phyloP scores from a whole-genome alignment of 2,113 vertebrate genomes.

The Chelonoidis abingdonii region DNA sequence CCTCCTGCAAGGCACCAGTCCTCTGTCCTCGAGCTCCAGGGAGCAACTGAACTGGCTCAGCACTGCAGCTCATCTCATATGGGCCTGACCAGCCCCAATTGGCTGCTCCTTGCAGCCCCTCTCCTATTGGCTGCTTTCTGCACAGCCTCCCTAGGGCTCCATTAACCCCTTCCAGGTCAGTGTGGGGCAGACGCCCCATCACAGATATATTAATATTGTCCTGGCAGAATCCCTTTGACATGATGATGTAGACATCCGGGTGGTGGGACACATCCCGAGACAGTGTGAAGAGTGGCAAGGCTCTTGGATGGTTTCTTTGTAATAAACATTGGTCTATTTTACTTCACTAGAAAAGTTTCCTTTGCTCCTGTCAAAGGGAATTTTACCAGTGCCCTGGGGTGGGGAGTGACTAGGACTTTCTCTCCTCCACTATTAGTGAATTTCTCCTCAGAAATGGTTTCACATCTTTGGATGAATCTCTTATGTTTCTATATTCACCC shows the following conservation, averaged over 20 bases:
- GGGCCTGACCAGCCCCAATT: too few species aligned
- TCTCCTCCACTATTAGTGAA: not conserved
- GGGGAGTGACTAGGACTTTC: constrained; percentile 53
- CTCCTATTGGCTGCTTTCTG: too few species aligned
- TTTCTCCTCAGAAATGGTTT: not conserved
- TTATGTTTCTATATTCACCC: not conserved
- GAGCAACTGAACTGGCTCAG: too few species aligned
- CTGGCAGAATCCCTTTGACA: not conserved
- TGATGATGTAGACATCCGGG: accelerated
- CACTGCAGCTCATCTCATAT: too few species aligned
- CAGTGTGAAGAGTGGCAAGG: accelerated
- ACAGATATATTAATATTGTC: accelerated
- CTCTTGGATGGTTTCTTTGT: not conserved
- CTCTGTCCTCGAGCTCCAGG: too few species aligned
- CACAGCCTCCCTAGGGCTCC: too few species aligned
- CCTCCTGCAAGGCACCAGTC: too few species aligned
- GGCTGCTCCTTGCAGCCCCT: too few species aligned
- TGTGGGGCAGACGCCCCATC: too few species aligned
- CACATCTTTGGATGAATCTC: not conserved
- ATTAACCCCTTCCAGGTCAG: too few species aligned
- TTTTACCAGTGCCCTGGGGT: not conserved
- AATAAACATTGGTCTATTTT: accelerated
- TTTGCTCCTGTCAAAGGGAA: accelerated
- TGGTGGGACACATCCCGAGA: accelerated
- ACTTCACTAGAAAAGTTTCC: accelerated